Base-by-base conservation (phyloP, 2,113 vertebrate genomes). In the Copsychus sechellarum region DNA sequence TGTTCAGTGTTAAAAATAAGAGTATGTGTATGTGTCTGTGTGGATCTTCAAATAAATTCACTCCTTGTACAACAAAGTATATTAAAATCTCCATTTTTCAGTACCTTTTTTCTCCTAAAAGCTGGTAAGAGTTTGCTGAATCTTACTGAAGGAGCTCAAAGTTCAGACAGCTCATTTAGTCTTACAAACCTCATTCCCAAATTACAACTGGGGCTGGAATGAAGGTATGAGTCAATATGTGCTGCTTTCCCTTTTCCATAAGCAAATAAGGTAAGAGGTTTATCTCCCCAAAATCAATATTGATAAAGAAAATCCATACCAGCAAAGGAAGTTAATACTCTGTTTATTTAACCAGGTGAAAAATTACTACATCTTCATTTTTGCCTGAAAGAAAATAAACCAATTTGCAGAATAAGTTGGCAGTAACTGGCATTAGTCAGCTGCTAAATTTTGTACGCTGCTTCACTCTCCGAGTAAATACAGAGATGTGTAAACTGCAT, bases 11-110 rank as follows among this genome's bases (percentile, higher is more conserved):
- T 29, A 74, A 54, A 86, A 82, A 11, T 33, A 65, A 43, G 18
- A 64, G 9, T 18, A 36, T 6, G 4, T 12, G 7, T 16, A 54
- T 0, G 0, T 7, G 11, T 21, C 13, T 47, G 5, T 22, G 26
- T 21, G 3, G 6, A 19, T 64, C 10, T 76, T 36, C 23, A 42
- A 40, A 29, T 26, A 62, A 61, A 78, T 51, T 54, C 47, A 26
- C 10, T 84, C 56, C 14, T 38, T 53, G 16, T 7, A 50, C 11
- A 84, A 2, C 3, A 28, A 90, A 76, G 20, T 9, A 65, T 5
- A 48, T 4, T 2, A 67, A 54, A 14, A 33, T 12, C 4, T 71
- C 9, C 4, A 20, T 42, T 90, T 81, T 87, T 54, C 29, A 31
- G 2, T 53, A n/a, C 58, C 36, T 78, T 57, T 6, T 51, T 47